Evolutionary conservation across 2,797 vertebrate genomes (phyloP).

Genomic region (Psittacula derbiana): DNA sequence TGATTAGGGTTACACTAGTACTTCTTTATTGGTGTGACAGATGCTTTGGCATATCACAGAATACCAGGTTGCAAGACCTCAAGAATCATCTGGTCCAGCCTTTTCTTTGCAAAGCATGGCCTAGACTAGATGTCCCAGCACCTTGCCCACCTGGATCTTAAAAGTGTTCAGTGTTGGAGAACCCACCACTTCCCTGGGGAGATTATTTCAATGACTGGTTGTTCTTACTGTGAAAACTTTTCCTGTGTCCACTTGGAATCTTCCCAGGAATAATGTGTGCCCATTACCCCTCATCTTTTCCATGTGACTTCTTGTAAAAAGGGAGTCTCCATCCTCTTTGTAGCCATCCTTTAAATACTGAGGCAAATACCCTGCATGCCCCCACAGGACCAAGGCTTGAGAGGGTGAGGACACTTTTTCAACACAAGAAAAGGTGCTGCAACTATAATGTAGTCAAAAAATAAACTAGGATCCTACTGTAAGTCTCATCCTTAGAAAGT

Average conservation of each 20-base stretch:
- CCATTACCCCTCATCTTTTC: not conserved
- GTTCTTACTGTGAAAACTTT: not conserved
- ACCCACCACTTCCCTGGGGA: not conserved
- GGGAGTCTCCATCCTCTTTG: not conserved
- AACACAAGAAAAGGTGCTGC: not conserved
- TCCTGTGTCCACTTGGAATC: not conserved
- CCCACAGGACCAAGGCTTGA: not conserved
- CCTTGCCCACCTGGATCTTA: not conserved
- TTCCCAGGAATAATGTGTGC: not conserved
- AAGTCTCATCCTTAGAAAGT: too few relatives aligned
- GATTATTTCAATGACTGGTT: not conserved
- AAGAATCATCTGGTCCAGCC: not conserved
- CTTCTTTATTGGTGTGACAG: not conserved
- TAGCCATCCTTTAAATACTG: not conserved
- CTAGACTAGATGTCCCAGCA: not conserved
- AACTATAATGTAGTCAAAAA: accelerated
- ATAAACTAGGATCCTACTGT: not conserved
- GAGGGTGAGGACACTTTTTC: accelerated
- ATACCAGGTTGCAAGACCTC: not conserved
- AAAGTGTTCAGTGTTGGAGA: not conserved
- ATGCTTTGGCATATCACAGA: not conserved
- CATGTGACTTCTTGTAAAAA: not conserved
- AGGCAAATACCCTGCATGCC: not conserved
- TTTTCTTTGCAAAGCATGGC: not conserved
- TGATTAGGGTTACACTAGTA: accelerated